Base-by-base conservation (phyloP, 2,888 invertebrate species). In the Drosophila tanythrix region DNA sequence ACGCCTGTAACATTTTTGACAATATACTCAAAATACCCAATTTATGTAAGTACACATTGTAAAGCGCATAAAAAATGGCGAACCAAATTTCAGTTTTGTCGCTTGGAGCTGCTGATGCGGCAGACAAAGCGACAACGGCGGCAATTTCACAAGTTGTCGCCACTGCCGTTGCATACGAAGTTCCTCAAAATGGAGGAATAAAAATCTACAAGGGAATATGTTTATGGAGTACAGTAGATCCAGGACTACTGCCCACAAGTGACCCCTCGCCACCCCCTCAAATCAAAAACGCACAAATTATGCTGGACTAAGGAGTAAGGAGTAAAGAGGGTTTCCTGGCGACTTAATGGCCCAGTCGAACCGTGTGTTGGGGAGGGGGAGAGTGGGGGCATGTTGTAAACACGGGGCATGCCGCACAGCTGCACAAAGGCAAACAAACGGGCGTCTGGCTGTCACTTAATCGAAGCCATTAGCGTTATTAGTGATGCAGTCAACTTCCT, bases 381-480 rank as follows among this genome's bases (percentile, higher is more conserved):
- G 7, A 15, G 13, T 13, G 1, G 3, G 3, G n/a, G 62, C 38
- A 58, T 48, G 48, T 38, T 18, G 36, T 38, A 38, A 38, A 13
- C 10, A 3, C 4, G 55, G 27, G 35, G 65, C 51, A 60, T 48
- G 53, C 61, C 43, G 55, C 40, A 64, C 58, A 59, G 53, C 63
- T 52, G 53, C 71, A 71, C 73, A 81, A 79, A 75, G 79, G 79
- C 86, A 88, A 85, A 84, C 84, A 84, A 84, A 81, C 88, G 88
- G 76, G 74, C 84, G 87, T 86, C 89, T 89, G 82, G 89, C 89
- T 86, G 89, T 88, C 87, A 89, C 88, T 89, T 89, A 88, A 88
- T 88, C 87, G 86, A 88, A 89, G 79, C 87, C 89, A 88, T 88
- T 88, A 88, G 89, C 83, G 83, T 88, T 88, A 88, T 88, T 88